These are phyloP conservation scores for Lasioglossum baleicum DNA, from an alignment of 1,140 invertebrate genomes.

Conservation along the genomic window DNA sequence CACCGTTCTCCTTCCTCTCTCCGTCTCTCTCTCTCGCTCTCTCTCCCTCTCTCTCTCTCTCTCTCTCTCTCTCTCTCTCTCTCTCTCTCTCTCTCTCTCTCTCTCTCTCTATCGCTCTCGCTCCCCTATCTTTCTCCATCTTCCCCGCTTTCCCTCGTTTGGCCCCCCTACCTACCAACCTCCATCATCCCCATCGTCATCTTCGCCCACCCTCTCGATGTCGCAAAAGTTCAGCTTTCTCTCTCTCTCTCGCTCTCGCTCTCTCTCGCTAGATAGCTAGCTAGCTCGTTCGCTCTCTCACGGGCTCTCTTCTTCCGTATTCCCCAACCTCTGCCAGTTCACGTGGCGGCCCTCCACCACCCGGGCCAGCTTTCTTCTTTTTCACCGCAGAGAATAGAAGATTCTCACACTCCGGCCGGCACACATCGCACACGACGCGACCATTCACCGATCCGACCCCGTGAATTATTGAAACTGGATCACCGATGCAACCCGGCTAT, in stretches of 20 bases:
- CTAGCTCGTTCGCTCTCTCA: neutral
- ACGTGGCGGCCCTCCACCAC: neutral
- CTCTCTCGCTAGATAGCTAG: neutral
- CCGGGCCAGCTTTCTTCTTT: neutral
- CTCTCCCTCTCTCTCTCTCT: too few species aligned
- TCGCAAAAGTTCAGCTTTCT: conserved; percentile 33
- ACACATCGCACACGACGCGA: neutral
- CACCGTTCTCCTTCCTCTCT: too few species aligned
- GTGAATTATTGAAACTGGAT: conserved; percentile 37
- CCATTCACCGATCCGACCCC: conserved; percentile 5
- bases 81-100: too few species aligned
- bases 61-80: too few species aligned
- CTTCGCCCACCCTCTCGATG: conserved; percentile 31
- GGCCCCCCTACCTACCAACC: neutral
- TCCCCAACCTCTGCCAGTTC: conserved; percentile 10
- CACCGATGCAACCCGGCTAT: neutral
- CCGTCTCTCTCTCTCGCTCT: too few species aligned
- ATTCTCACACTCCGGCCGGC: neutral
- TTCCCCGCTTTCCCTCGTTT: neutral
- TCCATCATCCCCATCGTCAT: conserved; percentile 23
- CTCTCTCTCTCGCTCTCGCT: neutral
- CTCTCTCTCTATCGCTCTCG: too few species aligned
- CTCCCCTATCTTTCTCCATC: neutral
- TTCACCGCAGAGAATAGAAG: neutral
- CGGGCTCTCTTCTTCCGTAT: neutral